Base-by-base conservation (phyloP, 2,113 vertebrate species). In the Colistium nudipinnis region DNA sequence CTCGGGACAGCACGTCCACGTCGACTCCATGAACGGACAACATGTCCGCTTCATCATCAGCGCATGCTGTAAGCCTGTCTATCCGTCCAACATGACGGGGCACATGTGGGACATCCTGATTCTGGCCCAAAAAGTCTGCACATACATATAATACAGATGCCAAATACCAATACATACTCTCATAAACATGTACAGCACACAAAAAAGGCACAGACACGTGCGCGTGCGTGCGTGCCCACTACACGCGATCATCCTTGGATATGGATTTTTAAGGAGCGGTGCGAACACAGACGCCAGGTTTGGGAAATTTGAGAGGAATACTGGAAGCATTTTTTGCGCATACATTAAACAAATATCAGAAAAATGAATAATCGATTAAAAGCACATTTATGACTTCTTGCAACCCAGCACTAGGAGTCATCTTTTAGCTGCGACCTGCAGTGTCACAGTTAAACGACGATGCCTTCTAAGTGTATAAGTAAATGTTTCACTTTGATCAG, bases 1-100 rank as follows among this genome's bases (percentile, higher is more conserved):
- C 76, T 81, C 70, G 83, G 52, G 70, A 85, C 55, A 77, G 60
- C 31, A 49, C 17, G 67, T 47, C 47, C 83, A 77, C 61, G 70
- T 81, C 87, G 60, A 57, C 64, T 75, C 64, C 73, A 85, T 64
- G 66, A 52, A 65, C 75, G 66, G 78, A 30, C n/a, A 36, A 44
- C 57, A 53, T 14, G 41, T 74, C 43, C n/a, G n/a, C n/a, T 57
- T 48, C 43, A 44, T 62, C 61, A 47, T 38, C 10, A 39, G 45
- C 56, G 48, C 55, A 13, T 44, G 47, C 41, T 22, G 35, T 43
- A 53, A 57, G 14, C 27, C 35, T 28, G 44, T 4, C 51, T 33
- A 2, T 12, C 51, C 20, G 36, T n/a, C 62, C n/a, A n/a, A n/a
- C n/a, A n/a, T n/a, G 16, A 39, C 14, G 17, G 38, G 38, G 38